These are phyloP conservation scores for Charina bottae DNA, from an alignment of 2,113 vertebrate genomes.

Conservation along the genomic window DNA sequence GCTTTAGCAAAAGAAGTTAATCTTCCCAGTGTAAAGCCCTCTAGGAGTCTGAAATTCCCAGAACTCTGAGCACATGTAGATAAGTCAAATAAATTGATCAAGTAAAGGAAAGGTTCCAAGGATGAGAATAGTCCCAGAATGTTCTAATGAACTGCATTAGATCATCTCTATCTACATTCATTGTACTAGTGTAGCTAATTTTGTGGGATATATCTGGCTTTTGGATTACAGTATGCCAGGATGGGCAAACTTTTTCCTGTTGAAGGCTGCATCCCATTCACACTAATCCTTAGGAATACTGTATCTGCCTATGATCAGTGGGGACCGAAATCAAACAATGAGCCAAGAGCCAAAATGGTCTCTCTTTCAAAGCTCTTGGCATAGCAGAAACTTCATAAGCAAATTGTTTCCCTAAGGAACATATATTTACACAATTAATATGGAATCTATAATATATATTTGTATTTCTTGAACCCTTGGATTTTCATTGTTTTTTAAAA, in stretches of 20 bases:
- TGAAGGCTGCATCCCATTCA: background rate
- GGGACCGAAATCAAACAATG: background rate
- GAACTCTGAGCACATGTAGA: background rate
- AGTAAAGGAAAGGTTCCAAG: background rate
- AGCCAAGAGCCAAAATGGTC: background rate
- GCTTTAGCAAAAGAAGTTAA: background rate
- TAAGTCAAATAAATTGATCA: background rate
- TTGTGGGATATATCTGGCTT: background rate
- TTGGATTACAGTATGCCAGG: background rate
- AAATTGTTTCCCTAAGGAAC: background rate
- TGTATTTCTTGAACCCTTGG: background rate
- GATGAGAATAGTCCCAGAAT: background rate
- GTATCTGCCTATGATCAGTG: background rate
- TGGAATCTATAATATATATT: background rate
- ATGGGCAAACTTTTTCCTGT: background rate
- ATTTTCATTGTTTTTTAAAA: background rate
- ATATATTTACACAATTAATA: background rate
- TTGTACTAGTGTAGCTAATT: background rate
- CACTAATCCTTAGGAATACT: background rate
- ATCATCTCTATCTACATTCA: background rate
- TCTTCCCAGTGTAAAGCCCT: background rate
- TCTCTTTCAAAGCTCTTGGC: no score
- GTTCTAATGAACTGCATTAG: background rate
- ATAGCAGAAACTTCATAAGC: background rate
- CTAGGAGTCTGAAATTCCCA: background rate